Evolutionary conservation across 2,113 vertebrate genomes (phyloP).

Genomic region (Thermophis baileyi): DNA sequence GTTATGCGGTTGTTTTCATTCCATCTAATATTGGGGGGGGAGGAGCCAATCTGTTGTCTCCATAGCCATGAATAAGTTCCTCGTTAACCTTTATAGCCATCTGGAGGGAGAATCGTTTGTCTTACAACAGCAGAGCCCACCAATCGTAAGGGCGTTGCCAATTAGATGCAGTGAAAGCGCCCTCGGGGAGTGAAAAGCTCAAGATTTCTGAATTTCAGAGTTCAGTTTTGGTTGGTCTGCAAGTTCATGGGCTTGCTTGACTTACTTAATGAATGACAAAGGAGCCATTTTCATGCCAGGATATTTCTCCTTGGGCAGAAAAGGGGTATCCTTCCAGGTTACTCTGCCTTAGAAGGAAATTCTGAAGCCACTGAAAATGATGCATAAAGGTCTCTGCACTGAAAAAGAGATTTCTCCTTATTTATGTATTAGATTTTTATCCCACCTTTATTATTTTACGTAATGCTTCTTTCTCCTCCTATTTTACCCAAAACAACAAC

Average conservation of each 20-base stretch:
- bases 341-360: background rate
- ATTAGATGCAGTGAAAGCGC: rapidly evolving
- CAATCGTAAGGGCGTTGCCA: background rate
- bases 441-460: background rate
- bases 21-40: background rate
- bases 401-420: background rate
- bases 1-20: slow-evolving; percentile 64
- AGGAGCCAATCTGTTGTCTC: slow-evolving; percentile 56
- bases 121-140: background rate
- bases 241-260: background rate
- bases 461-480: background rate
- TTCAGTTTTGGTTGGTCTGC: background rate
- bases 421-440: background rate
- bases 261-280: background rate
- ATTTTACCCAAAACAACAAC: background rate
- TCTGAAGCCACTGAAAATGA: background rate
- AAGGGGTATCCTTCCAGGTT: background rate
- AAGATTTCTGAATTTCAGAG: background rate
- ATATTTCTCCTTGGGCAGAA: background rate
- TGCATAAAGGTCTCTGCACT: background rate
- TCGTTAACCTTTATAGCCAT: slow-evolving; percentile 67
- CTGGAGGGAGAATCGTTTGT: slow-evolving; percentile 58
- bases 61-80: slow-evolving; percentile 58
- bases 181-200: background rate
- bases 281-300: background rate